Conservation (phyloP, 2,888 invertebrate species). For the Phanerotoma sp. region DNA sequence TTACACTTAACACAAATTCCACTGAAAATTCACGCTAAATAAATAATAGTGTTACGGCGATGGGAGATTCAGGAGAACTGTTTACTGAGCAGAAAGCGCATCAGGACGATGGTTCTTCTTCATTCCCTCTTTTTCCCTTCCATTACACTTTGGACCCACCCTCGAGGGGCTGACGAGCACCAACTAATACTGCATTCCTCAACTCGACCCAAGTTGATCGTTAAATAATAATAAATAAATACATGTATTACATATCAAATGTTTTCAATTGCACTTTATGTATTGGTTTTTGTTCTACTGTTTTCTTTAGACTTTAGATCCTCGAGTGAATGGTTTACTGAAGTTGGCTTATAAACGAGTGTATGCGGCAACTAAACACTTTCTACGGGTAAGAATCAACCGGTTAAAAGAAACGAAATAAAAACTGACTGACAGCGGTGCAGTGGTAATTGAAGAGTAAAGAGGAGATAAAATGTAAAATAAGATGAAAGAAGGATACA, state of each 20-base stretch:
- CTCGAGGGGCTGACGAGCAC: conserved; percentile 25
- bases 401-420: neutral
- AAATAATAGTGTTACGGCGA: conserved; percentile 1
- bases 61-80: conserved; percentile 9
- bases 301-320: neutral
- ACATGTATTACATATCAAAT: conserved; percentile 4
- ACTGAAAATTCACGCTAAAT: too few species aligned
- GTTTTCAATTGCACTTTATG: neutral
- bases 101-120: conserved; percentile 24
- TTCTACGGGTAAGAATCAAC: neutral
- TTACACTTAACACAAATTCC: too few species aligned
- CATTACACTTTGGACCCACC: conserved; percentile 30
- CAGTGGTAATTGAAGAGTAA: neutral
- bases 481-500: neutral
- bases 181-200: conserved; percentile 35
- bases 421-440: conserved; percentile 3
- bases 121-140: conserved; percentile 19
- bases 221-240: too few species aligned
- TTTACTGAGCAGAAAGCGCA: conserved; percentile 9
- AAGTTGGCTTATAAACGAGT: too few species aligned
- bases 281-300: neutral
- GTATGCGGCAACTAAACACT: too few species aligned
- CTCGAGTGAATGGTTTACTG: too few species aligned
- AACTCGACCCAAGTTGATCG: conserved; percentile 16
- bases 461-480: neutral